Evolutionary conservation across 2,888 invertebrate genomes (phyloP).

Genomic region (Nemurella pictetii): DNA sequence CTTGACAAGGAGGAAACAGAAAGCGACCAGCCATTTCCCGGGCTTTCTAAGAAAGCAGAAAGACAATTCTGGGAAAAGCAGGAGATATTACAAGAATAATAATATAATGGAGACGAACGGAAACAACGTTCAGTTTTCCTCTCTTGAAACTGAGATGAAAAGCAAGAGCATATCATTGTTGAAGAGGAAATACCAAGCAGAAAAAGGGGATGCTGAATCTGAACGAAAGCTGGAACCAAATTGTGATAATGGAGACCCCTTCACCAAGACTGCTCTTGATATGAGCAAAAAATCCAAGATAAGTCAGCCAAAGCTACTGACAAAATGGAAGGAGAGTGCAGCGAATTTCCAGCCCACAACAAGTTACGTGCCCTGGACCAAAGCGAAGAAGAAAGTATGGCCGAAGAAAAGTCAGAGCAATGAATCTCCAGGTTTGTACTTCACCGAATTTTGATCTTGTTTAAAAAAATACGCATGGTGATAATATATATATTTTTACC

Average conservation of each 20-base stretch:
- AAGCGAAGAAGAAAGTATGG: conserved; percentile 27
- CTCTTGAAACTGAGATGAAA: neutral
- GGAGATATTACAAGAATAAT: conserved; percentile 44
- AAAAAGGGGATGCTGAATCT: neutral
- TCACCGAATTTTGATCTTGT: neutral
- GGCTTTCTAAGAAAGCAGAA: neutral
- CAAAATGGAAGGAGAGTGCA: conserved; percentile 77
- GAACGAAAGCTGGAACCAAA: neutral
- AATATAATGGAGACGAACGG: conserved; percentile 64
- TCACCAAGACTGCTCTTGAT: neutral
- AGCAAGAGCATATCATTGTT: neutral
- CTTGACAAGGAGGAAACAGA: neutral
- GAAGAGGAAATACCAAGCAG: conserved; percentile 44
- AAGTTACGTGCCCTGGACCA: conserved; percentile 66
- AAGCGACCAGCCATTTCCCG: neutral
- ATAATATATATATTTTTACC: no score
- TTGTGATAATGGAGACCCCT: neutral
- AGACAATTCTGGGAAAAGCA: conserved; percentile 42
- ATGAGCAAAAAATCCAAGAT: neutral
- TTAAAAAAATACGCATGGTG: no score
- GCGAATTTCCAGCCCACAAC: conserved; percentile 73
- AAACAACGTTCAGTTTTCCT: conserved; percentile 42
- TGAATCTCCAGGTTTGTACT: conserved; percentile 16
- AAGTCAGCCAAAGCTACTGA: conserved; percentile 57
- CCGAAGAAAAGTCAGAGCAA: conserved; percentile 10